phyloP scores from a whole-genome alignment of 2,113 vertebrate genomes.

The Ochotona curzoniae region DNA sequence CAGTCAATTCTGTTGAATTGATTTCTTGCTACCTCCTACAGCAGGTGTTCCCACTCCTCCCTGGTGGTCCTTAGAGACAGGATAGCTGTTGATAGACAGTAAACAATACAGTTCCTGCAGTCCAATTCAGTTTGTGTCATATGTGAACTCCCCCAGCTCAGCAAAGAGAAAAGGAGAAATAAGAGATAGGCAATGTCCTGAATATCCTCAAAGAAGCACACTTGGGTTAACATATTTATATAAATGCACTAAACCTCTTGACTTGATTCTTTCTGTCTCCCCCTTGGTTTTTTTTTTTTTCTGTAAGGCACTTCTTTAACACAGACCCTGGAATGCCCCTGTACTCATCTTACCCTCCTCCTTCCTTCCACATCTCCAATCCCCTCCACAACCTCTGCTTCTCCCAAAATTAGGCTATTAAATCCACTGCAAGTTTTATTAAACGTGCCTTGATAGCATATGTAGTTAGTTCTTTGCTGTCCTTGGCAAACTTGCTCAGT shows the following conservation, averaged over 20 bases:
- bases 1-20: not conserved
- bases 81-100: not conserved
- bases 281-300: not conserved
- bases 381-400: no score
- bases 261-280: not conserved
- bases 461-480: not conserved
- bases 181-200: not conserved
- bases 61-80: not conserved
- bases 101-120: not conserved
- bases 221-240: not conserved
- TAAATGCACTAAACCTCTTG: no score
- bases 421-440: not conserved
- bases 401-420: not conserved
- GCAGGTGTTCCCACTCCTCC: not conserved
- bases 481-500: not conserved
- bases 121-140: accelerated
- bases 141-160: not conserved
- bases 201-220: not conserved
- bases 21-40: not conserved
- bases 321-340: not conserved
- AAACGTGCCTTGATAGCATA: no score
- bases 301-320: not conserved
- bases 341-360: no score
- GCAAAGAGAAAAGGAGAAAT: not conserved
- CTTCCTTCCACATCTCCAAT: no score